A percentile compares a stretch with the other conserved stretches of the same genome.
These are phyloP conservation scores for Urocyon cinereoargenteus DNA, from an alignment of 2,797 vertebrate genomes.

Conservation along the genomic window DNA sequence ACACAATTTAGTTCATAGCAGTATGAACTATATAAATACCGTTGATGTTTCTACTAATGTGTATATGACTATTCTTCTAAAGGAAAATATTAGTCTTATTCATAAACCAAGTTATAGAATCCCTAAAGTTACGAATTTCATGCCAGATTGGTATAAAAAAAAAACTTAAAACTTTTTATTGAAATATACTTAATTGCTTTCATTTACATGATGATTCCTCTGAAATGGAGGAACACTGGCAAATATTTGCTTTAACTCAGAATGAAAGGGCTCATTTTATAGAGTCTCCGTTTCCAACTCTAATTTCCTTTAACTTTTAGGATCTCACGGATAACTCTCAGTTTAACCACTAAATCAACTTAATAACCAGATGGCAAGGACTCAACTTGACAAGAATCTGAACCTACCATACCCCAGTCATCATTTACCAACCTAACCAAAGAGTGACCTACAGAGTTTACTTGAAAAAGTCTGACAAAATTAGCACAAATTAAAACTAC, in stretches of 20 bases:
- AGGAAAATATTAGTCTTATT: not conserved
- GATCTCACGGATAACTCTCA: not conserved
- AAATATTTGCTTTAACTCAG: not conserved
- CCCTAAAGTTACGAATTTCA: not conserved
- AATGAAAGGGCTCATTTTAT: not conserved
- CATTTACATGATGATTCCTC: not conserved
- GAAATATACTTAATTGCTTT: not conserved
- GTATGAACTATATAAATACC: not conserved
- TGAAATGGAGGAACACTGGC: not conserved
- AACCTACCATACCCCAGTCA: not conserved
- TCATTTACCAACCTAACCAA: not conserved
- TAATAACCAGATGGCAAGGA: not conserved
- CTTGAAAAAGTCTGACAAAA: not conserved
- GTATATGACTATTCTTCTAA: not conserved
- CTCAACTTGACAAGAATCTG: not conserved
- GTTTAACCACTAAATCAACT: not conserved
- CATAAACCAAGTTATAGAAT: not conserved
- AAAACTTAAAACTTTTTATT: not conserved
- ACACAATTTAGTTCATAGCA: not conserved
- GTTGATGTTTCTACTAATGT: not conserved
- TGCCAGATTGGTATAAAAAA: not conserved
- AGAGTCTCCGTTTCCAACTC: constrained; percentile 1
- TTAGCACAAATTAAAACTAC: not conserved
- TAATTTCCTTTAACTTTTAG: not conserved
- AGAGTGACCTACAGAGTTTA: not conserved